These are phyloP conservation scores for Drosophila mimetica DNA, from an alignment of 2,888 invertebrate genomes.

Conservation along the genomic window DNA sequence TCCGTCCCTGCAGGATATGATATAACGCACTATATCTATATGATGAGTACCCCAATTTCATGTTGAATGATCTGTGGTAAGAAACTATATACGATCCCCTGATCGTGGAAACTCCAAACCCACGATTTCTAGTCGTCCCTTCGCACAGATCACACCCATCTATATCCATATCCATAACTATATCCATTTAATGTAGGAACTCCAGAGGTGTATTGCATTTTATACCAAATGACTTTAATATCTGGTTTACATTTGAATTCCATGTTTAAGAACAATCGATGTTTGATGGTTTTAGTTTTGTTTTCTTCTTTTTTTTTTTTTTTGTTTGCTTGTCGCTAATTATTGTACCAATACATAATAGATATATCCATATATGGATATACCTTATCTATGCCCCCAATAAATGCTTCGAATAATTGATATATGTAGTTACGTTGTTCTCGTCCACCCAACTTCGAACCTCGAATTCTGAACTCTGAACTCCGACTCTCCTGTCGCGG, in stretches of 20 bases:
- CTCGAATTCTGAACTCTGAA: not conserved
- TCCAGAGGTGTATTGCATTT: slow-evolving; percentile 59
- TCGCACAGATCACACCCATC: slow-evolving; percentile 10
- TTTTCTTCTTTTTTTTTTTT: slow-evolving; percentile 10
- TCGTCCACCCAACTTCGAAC: slow-evolving; percentile 5
- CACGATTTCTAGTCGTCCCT: slow-evolving; percentile 11
- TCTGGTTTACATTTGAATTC: slow-evolving; percentile 73
- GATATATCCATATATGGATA: slow-evolving; percentile 46
- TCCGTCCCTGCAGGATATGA: slow-evolving; percentile 31
- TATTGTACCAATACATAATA: slow-evolving; percentile 75
- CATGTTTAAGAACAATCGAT: slow-evolving; percentile 76
- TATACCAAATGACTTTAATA: slow-evolving; percentile 72
- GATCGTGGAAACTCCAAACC: not conserved
- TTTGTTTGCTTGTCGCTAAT: slow-evolving; percentile 68
- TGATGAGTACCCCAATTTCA: not conserved
- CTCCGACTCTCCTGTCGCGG: not conserved
- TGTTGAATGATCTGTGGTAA: not conserved
- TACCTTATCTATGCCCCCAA: slow-evolving; percentile 55
- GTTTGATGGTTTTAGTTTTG: slow-evolving; percentile 53
- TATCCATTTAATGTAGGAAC: slow-evolving; percentile 43
- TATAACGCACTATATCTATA: no score
- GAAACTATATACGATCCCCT: not conserved
- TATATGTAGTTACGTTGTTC: slow-evolving; percentile 72
- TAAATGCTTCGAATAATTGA: slow-evolving; percentile 84
- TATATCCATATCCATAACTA: slow-evolving; percentile 14